phyloP scores from a whole-genome alignment of 2,797 vertebrate genomes.

The Spinibarbus caldwelli region DNA sequence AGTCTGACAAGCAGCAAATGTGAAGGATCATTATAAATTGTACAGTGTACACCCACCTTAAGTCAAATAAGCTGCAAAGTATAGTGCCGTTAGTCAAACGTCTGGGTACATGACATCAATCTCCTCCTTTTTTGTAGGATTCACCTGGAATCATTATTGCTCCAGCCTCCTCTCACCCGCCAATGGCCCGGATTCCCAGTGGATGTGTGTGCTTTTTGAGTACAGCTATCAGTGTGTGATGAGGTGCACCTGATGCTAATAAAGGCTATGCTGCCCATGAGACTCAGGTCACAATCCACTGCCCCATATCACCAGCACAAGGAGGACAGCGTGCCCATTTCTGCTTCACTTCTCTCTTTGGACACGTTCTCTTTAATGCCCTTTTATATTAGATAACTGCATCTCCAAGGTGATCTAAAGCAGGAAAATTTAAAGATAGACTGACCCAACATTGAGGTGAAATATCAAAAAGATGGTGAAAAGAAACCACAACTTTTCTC shows the following conservation, averaged over 20 bases:
- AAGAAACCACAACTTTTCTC: not conserved
- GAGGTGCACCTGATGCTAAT: constrained; percentile 5
- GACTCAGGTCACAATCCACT: not conserved
- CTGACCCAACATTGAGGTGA: not conserved
- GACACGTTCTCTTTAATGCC: not conserved
- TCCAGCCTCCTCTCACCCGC: not conserved
- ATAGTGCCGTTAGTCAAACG: not conserved
- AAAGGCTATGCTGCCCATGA: not conserved
- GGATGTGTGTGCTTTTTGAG: not conserved
- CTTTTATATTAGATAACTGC: not conserved
- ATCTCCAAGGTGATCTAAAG: not conserved
- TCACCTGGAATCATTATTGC: not conserved
- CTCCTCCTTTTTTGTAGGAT: not conserved
- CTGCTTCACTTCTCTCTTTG: not conserved
- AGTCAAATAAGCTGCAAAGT: not conserved
- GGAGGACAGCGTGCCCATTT: not conserved
- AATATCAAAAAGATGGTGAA: not conserved
- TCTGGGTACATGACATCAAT: not conserved
- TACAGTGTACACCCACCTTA: not conserved
- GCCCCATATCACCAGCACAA: not conserved
- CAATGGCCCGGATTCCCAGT: not conserved
- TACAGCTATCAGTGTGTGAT: not conserved
- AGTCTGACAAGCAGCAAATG: not conserved
- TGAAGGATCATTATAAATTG: not conserved
- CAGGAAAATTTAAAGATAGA: not conserved